Evolutionary conservation across 1,140 invertebrate genomes (phyloP), one percentile per base, ranked within the genome.

Genomic region (Aphelinus certus): DNA sequence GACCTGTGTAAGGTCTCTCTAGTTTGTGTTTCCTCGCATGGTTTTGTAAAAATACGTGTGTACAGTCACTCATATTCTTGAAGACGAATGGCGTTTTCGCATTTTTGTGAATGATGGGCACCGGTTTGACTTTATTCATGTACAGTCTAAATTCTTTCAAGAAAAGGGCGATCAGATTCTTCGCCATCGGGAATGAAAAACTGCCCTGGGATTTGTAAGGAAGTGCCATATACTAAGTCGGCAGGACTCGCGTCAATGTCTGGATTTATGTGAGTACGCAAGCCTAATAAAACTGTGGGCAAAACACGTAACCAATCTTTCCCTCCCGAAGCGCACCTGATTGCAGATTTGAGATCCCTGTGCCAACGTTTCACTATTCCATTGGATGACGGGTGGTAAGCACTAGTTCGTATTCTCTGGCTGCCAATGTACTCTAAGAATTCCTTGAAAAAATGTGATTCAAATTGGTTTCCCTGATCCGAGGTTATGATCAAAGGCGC

Each of bases 201-300:
- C 77, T 87, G 83, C 1, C 81, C 81, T 9, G 82, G 81, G 1
- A 85, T 65, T n/a, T 81, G 53, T 6, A 84, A 55, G 7, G 80
- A 70, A 46, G 76, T 78, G 6, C 81, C 81, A 57, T 78, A 83
- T 4, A 84, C 47, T 7, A 85, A 49, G 77, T 85, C 81, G 1
- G 83, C 82, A 51, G 82, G 78, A 10, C 79, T 79, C 53, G 78
- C 73, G 10, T 82, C 57, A 1, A 83, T 48, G 61, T 84, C 80
- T 58, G 51, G 51, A 5, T 9, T 53, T 4, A 53, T 53, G 51
- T 9, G 51, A 53, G 51, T 53, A 5, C 51, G 4, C 4, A 53
- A 9, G 51, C 51, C 51, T 5, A 5, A 9, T 5, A 53, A 9
- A 53, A 53, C 80, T 78, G 61, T 63, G 9, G 67, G 53, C 3